Evolutionary conservation across 1,140 invertebrate genomes (phyloP), one percentile per base, ranked within the genome.

Genomic region (Augochlora pura): DNA sequence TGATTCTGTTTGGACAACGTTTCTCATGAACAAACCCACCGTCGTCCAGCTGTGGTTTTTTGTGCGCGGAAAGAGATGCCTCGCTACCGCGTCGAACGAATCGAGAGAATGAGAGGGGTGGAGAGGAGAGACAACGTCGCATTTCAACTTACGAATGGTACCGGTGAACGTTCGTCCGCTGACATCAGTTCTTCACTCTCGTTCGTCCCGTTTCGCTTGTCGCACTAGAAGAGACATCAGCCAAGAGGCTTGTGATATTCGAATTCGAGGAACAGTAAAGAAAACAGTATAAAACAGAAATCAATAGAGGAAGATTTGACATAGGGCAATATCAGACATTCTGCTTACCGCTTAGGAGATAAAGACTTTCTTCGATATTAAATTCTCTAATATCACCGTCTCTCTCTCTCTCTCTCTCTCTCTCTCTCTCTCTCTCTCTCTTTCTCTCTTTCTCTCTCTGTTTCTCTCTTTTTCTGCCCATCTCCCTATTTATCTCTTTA

Each of bases 111-210:
- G 49, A 32, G 25, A 14, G 21, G 39, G 25, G 39, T 39, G 57
- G 66, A 64, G 27, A 74, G 42, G 64, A 54, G 25, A 3, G 10
- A 46, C 42, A 2, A 12, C 60, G 59, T 25, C 42, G 70, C 66
- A 42, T 80, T 85, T 84, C 72, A 84, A 68, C 16, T 21, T 23
- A 72, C 57, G 64, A 73, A 83, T 67, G 46, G 71, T 71, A 64
- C 42, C 25, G 77, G 25, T 60, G 77, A 46, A 68, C 82, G 18
- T 46, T 27, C 18, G 52, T 66, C 23, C 75, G 52, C 27, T 32
- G 60, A 54, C 83, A 68, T 69, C 72, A 84, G 83, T 85, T 59
- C 62, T 42, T 68, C 59, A 2, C 67, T 39, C 59, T 76, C 82
- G 38, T 72, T 62, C 79, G 38, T 72, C 69, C 65, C 10, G 70